Base-by-base conservation (phyloP, 2,888 invertebrate genomes). In the Ditula angustiorana region DNA sequence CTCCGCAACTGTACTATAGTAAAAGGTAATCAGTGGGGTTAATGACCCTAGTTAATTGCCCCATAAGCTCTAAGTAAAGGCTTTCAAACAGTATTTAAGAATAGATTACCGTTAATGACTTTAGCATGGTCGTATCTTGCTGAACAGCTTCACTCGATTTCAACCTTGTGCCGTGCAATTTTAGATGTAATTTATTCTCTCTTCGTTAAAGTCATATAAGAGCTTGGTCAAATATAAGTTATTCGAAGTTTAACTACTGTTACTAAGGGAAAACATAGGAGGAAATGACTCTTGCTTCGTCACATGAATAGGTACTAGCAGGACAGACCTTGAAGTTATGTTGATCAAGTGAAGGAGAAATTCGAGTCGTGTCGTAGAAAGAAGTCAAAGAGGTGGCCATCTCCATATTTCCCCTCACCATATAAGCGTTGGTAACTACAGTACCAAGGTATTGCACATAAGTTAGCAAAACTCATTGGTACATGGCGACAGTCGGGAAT, bases 41-140 rank as follows among this genome's bases (percentile, higher is more conserved):
- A 49, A 50, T 35, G 26, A 35, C 35, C 37, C 23, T 37, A 4
- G 8, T 26, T 59, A 59, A 59, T 50, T 50, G 49, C 26, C 49
- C 26, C 49, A 26, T 59, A 50, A 59, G 49, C 49, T 28, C 44
- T 37, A 50, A 19, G 37, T 49, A 59, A 59, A 16, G 35, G 49
- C 26, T 28, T 50, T 50, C 33, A 47, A 59, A 37, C 28, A 26
- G 49, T 49, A 37, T 13, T 59, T 49, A 37, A 59, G 37, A 37
- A 59, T 35, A 37, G 49, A 59, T 59, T 49, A 33, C 37, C 2
- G 11, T 7, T 26, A 26, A 7, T 5, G 3, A 37, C 37, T 13
- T 13, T 16, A 13, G 13, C 16, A 37, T 1, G 13, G 13, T 37
- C 37, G 16, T 37, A 37, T 37, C 16, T 37, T 16, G 13, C 16